Evolutionary conservation across 30 jellyfish, hydroid and myxozoan genomes (phyloP), one percentile per base, ranked within the genome.

Genomic region (Pelagia noctiluca): DNA sequence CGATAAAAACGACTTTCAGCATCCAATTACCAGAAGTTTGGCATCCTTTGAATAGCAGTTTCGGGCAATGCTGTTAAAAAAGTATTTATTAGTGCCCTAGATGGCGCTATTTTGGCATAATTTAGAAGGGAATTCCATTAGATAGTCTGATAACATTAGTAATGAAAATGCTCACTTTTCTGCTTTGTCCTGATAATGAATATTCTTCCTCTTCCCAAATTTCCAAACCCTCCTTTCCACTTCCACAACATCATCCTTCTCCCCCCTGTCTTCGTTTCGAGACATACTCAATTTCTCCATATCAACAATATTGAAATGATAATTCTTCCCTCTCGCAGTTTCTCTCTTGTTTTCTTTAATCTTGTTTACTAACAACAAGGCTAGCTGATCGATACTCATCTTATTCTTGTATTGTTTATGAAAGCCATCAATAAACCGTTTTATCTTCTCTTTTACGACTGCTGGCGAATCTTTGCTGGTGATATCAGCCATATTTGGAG

Each of bases 351-450:
- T 22, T 19, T 63, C 73, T 66, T 74, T 83, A 21, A 89, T 18
- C 33, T 89, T 73, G 46, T 80, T 76, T 63, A 93, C 53, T 11
- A 91, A 80, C 68, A 91, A 28, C 71, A 91, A 62, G 29, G 75
- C 83, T 5, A 87, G 76, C 31, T 91, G 88, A 26, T 91, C 98
- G 0, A 22, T 26, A 7, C 75, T 38, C 84, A 85, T 85, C 31
- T 46, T 71, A 42, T 63, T 64, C 0, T 63, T 46, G 76, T 84
- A 90, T 57, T 85, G 95, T 23, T 65, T 50, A 0, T 76, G 19
- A 19, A 85, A 85, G 24, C 60, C 63, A 28, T 74, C 74, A 12
- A 94, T 79, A 66, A 84, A 91, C 3, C 22, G 46, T 2, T 71
- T 10, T 3, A 72, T 31, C 29, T 71, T 67, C 29, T 68, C 38